Percentiles rank a stretch among this genome's conserved stretches.
phyloP scores from a whole-genome alignment of 1,140 invertebrate genomes.

The Papilio helenus region DNA sequence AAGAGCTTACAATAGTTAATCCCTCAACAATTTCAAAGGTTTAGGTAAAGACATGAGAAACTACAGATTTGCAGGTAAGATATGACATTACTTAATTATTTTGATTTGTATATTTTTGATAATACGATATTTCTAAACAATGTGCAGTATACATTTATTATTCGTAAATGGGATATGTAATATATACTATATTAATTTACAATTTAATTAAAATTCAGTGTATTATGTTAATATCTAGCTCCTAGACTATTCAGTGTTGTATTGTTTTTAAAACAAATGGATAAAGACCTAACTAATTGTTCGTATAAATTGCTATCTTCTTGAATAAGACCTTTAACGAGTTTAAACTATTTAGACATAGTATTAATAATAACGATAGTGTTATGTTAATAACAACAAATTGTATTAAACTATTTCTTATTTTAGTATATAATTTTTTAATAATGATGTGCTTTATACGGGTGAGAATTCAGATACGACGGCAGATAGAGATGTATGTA shows the following conservation, averaged over 20 bases:
- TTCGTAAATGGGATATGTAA: too few relatives aligned
- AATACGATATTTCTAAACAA: too few relatives aligned
- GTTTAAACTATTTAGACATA: constrained; percentile 12
- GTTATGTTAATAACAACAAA: not conserved
- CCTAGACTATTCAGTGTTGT: constrained; percentile 47
- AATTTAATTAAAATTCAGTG: not conserved
- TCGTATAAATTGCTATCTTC: constrained; percentile 52
- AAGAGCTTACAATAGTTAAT: constrained; percentile 39
- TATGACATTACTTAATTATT: too few relatives aligned
- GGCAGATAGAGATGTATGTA: too few relatives aligned
- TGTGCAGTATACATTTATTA: too few relatives aligned
- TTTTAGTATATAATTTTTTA: too few relatives aligned
- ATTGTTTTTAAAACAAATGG: constrained; percentile 53
- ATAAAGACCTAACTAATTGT: constrained; percentile 56
- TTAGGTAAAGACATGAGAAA: not conserved
- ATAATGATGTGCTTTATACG: too few relatives aligned
- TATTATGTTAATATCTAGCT: not conserved
- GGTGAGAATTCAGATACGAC: too few relatives aligned
- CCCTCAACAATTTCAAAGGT: not conserved
- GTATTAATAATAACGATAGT: not conserved
- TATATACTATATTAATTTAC: not conserved
- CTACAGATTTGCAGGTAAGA: too few relatives aligned
- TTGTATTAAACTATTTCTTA: too few relatives aligned
- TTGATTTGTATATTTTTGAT: too few relatives aligned
- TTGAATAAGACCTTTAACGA: constrained; percentile 38